These are phyloP conservation scores for Colletes latitarsis DNA, from an alignment of 1,140 invertebrate species.

Conservation along the genomic window DNA sequence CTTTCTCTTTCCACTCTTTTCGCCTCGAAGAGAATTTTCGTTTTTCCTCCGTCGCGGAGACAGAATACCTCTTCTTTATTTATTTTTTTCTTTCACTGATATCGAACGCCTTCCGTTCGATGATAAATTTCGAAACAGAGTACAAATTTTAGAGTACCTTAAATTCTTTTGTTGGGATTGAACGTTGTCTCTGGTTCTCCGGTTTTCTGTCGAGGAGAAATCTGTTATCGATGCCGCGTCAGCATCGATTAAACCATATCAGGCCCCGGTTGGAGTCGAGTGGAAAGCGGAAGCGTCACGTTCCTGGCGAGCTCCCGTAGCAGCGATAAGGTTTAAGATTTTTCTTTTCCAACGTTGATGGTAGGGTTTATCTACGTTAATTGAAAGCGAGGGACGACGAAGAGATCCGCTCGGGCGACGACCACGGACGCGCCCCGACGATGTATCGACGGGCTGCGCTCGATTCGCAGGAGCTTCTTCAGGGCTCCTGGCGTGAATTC, in stretches of 20 bases:
- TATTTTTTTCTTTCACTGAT: no score
- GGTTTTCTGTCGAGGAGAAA: no score
- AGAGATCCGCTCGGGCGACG: not conserved
- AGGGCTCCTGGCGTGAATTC: not conserved
- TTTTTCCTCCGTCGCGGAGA: not conserved
- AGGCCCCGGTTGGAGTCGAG: not conserved
- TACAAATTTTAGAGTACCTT: no score
- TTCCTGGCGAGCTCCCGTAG: slow-evolving; percentile 25
- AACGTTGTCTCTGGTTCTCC: no score
- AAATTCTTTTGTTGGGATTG: no score
- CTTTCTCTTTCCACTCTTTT: not conserved
- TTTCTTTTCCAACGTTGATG: slow-evolving; percentile 49
- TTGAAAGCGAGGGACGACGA: slow-evolving; percentile 43
- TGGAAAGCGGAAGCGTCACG: not conserved
- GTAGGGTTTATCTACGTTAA: slow-evolving; percentile 48
- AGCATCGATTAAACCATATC: no score
- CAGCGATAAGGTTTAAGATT: slow-evolving; percentile 50
- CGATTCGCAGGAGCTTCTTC: not conserved
- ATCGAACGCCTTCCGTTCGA: no score
- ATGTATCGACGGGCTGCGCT: not conserved
- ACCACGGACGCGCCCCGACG: slow-evolving; percentile 18
- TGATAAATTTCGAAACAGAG: no score
- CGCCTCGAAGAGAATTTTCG: not conserved
- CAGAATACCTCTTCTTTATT: no score
- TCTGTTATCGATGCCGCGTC: no score